Base-by-base conservation (phyloP, 2,797 vertebrate genomes). In the Notamacropus eugenii region DNA sequence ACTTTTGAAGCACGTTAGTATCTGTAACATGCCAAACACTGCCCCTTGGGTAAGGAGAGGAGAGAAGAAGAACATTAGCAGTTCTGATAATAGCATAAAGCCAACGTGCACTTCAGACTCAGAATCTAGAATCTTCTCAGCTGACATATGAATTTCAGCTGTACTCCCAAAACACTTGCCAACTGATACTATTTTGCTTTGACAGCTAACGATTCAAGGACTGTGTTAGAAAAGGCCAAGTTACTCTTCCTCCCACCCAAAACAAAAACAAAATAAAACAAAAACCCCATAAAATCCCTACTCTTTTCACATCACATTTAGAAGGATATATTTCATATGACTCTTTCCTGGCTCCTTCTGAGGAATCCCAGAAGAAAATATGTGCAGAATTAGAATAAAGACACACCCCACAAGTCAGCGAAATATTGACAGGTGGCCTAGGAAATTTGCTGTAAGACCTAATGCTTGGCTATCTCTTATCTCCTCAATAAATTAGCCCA, bases 371-470 rank as follows among this genome's bases (percentile, higher is more conserved):
- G 67, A 24, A 46, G 67, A 82, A 82, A 82, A 82, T 82, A 82
- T 46, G 19, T 74, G 19, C n/a, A 74, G 16, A 74, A 74, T 74
- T 74, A 22, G 67, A 40, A 74, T 40, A 40, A 74, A 74, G 19
- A 74, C 34, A 34, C 0, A 0, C 57, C 34, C 31, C 8, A 1
- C 62, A 22, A 10, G 11, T 56, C 16, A 27, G 24, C 58, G 31
- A 92, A 91, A 67, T 50, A 28, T 31, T 58, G 9, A 55, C 90
- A 57, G 91, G 46, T 1, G 5, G 87, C 0, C 50, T 82, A 91
- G 46, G 1, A 93, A 40, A 54, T 94, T 96, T 57, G 50, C 29
- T 87, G 52, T 54, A 19, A 67, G 52, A 92, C 54, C 62, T 34
- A 92, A 54, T 54, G 29, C 52, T 34, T 92, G 58, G 19, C 92